These are phyloP conservation scores for Macroramphosus scolopax DNA, from an alignment of 2,797 vertebrate species.

Conservation along the genomic window DNA sequence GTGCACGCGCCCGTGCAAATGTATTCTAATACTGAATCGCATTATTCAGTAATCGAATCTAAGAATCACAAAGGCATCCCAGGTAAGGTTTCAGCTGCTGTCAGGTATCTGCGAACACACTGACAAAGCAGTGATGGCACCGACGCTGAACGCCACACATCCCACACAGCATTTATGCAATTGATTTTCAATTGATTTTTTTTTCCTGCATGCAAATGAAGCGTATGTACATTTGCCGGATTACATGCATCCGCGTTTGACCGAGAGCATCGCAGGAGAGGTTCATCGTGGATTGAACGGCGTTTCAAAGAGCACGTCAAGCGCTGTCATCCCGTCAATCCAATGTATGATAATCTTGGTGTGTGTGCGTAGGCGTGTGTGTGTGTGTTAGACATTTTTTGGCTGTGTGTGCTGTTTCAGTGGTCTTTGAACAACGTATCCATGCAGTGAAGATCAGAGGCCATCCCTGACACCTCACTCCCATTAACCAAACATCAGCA, in stretches of 20 bases:
- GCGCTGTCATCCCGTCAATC: slow-evolving; percentile 75
- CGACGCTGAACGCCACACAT: slow-evolving; percentile 61
- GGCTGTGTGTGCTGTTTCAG: slow-evolving; percentile 76
- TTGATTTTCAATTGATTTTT: slow-evolving; percentile 77
- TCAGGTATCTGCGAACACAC: slow-evolving; percentile 69
- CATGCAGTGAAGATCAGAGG: slow-evolving; percentile 79
- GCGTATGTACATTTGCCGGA: slow-evolving; percentile 65
- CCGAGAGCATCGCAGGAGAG: slow-evolving; percentile 61
- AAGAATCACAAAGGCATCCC: slow-evolving; percentile 67
- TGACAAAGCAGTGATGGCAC: slow-evolving; percentile 66
- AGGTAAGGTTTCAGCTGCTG: slow-evolving; percentile 65
- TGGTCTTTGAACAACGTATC: slow-evolving; percentile 79
- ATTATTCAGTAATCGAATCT: slow-evolving; percentile 77
- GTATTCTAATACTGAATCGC: slow-evolving; percentile 70
- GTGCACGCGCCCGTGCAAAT: slow-evolving; percentile 56
- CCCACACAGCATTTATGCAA: slow-evolving; percentile 67
- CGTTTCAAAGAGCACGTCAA: slow-evolving; percentile 66
- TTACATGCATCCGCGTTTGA: slow-evolving; percentile 67
- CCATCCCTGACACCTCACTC: slow-evolving; percentile 79
- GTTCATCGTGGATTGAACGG: slow-evolving; percentile 52
- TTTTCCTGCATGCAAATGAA: slow-evolving; percentile 73
- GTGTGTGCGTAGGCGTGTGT: slow-evolving; percentile 23
- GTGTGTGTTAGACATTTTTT: slow-evolving; percentile 46
- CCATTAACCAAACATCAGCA: slow-evolving; percentile 80
- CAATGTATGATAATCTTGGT: slow-evolving; percentile 62